Base-by-base conservation (phyloP, 2,113 vertebrate genomes). In the Thymallus thymallus region DNA sequence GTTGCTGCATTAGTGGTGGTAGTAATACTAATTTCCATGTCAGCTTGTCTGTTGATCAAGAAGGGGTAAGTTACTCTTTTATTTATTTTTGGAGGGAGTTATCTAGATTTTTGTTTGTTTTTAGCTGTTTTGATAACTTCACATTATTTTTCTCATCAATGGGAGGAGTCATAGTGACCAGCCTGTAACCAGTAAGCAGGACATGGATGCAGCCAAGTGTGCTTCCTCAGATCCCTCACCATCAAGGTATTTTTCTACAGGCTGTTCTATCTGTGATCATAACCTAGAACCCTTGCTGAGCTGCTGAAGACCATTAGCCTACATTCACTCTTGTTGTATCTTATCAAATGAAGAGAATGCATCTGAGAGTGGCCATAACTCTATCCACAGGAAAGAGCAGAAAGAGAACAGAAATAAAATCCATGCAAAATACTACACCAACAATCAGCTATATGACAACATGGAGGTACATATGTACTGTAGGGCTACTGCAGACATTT, bases 11-110 rank as follows among this genome's bases (percentile, higher is more conserved):
- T 51, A 1, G 46, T 51, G 30, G 74, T 60, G n/a, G 23, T 68
- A 48, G 48, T 81, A 61, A 23, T 87, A 32, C 6, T 85, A 30
- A 64, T 84, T 22, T 9, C 79, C 71, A 22, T 91, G 16, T 48
- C 73, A 9, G 60, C 73, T 6, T 65, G 88, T 20, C 73, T 26
- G 67, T 35, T 76, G 62, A 56, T 66, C 23, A 86, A 24, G 76
- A 85, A 73, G 51, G 74, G 85, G 92, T 92, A 84, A 83, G 85
- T 79, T 51, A 13, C 46, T 51, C 14, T 51, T 4, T 3, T 5
- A 41, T 51, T 51, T 10, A 0, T 41, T 51, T 18, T n/a, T n/a
- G n/a, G n/a, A n/a, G n/a, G n/a, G n/a, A n/a, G n/a, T n/a, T n/a
- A n/a, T n/a, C n/a, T n/a, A n/a, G n/a, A n/a, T n/a, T n/a, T n/a